A percentile compares a stretch with the other conserved stretches of the same genome.
Conservation (phyloP, 53 echinoderm and acorn worm species). For the Temnopleurus reevesii region DNA sequence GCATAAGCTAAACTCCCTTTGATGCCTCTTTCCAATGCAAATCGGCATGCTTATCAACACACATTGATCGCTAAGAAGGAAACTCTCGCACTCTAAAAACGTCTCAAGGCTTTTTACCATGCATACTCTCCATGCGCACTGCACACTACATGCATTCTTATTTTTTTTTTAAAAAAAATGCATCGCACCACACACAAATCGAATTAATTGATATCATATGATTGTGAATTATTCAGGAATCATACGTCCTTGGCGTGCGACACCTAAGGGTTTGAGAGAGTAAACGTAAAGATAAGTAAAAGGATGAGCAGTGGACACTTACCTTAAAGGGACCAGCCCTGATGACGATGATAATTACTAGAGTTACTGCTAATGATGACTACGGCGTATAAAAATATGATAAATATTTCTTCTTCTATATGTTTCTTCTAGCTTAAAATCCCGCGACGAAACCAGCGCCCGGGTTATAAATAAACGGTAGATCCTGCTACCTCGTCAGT, state of each 20-base stretch:
- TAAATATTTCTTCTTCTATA: conserved; percentile 39
- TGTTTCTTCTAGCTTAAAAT: background rate
- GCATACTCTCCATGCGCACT: background rate
- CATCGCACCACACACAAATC: background rate
- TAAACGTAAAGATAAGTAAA: background rate
- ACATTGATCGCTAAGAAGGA: background rate
- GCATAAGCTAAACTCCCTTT: no score
- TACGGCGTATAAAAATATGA: conserved; percentile 54
- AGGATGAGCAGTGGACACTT: background rate
- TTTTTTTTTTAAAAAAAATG: no score
- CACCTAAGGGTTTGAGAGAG: background rate
- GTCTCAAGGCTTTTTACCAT: background rate
- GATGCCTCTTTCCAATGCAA: no score
- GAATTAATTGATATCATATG: conserved; percentile 1
- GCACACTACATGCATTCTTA: background rate
- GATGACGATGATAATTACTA: background rate
- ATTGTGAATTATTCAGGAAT: background rate
- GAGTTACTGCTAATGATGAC: conserved; percentile 37
- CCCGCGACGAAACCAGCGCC: conserved; percentile 55
- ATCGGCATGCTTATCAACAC: background rate
- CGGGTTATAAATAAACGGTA: conserved; percentile 46
- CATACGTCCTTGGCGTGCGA: background rate
- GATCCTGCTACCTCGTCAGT: conserved; percentile 54
- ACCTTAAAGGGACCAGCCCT: conserved; percentile 52
- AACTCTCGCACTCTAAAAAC: background rate